These are phyloP conservation scores for Ligdia adustata DNA, from an alignment of 2,888 invertebrate genomes.

Conservation along the genomic window DNA sequence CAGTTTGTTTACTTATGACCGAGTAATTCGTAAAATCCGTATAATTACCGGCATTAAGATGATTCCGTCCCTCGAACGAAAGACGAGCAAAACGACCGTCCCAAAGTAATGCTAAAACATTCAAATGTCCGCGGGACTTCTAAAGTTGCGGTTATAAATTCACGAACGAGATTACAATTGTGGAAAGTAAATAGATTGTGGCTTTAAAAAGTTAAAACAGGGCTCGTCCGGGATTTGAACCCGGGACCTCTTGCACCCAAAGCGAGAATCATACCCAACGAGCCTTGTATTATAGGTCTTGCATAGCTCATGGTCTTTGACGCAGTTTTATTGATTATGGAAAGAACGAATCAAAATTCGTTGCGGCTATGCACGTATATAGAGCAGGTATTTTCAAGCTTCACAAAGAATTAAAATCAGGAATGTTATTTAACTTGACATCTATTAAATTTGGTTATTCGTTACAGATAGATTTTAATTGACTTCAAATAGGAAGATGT, in stretches of 20 bases:
- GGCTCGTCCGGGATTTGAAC: slow-evolving; percentile 82
- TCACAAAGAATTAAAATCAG: too few species aligned
- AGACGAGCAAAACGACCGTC: slow-evolving; percentile 53
- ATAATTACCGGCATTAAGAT: slow-evolving; percentile 84
- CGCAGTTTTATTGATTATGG: too few species aligned
- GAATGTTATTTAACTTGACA: too few species aligned
- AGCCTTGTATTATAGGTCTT: slow-evolving; percentile 46
- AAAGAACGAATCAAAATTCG: too few species aligned
- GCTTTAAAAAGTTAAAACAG: slow-evolving; percentile 42
- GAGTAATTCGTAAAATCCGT: slow-evolving; percentile 82
- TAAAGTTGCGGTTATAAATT: slow-evolving; percentile 76
- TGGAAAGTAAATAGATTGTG: slow-evolving; percentile 56
- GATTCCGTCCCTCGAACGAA: slow-evolving; percentile 64
- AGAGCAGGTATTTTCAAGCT: too few species aligned
- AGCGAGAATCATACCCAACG: slow-evolving; percentile 82
- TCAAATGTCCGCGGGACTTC: slow-evolving; percentile 74
- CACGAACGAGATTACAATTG: slow-evolving; percentile 60
- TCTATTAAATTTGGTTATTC: too few species aligned
- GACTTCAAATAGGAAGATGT: too few species aligned
- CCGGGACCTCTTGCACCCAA: slow-evolving; percentile 81
- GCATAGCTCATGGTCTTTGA: too few species aligned
- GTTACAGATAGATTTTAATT: too few species aligned
- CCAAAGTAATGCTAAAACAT: slow-evolving; percentile 79
- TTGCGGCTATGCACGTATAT: too few species aligned
- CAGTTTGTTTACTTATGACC: slow-evolving; percentile 81